Conservation (phyloP, 2,113 vertebrate genomes). For the Vulpes lagopus region DNA sequence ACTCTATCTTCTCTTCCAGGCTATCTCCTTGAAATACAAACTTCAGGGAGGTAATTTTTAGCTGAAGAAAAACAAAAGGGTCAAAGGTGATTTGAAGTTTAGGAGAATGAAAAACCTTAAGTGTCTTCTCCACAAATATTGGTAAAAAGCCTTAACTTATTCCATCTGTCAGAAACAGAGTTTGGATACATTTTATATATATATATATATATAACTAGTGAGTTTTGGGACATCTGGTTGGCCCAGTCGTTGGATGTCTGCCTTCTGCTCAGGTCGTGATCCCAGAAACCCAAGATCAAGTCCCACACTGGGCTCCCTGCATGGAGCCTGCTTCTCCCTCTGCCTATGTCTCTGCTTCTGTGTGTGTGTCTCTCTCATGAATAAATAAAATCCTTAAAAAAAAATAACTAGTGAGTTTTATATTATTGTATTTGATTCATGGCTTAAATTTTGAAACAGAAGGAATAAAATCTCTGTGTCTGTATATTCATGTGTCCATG, state of each 20-base stretch:
- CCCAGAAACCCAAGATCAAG: no score
- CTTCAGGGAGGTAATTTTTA: neutral
- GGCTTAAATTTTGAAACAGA: neutral
- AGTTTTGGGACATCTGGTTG: neutral
- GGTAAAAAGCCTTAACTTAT: neutral
- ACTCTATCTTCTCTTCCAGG: neutral
- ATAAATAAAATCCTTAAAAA: no score
- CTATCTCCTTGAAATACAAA: neutral
- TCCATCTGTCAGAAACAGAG: neutral
- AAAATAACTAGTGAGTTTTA: neutral
- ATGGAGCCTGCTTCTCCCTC: no score
- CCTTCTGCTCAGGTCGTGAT: no score
- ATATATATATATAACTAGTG: neutral
- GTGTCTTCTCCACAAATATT: neutral
- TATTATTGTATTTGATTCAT: neutral
- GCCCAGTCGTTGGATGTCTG: no score
- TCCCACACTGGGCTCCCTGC: no score
- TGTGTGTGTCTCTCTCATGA: no score
- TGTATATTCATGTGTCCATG: neutral
- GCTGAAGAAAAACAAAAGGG: neutral
- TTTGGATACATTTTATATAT: neutral
- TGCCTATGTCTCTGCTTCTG: no score
- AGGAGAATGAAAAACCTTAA: neutral
- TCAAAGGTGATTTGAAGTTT: neutral
- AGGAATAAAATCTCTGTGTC: neutral